Conservation (phyloP, 2,888 invertebrate species). For the Melangyna quadrimaculata region DNA sequence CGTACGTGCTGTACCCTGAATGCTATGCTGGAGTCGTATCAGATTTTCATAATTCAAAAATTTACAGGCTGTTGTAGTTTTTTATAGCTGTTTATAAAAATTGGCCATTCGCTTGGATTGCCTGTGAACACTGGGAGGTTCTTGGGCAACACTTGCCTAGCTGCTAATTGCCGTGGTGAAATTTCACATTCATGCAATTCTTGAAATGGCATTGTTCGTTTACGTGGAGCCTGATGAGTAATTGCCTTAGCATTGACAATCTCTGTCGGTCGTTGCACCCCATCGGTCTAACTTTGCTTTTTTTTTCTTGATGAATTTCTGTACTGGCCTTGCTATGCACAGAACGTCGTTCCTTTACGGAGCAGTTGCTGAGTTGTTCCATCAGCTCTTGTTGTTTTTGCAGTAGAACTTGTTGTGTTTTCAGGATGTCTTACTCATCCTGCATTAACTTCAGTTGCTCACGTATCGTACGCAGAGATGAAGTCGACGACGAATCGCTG, state of each 20-base stretch:
- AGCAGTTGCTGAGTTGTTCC: too few relatives aligned
- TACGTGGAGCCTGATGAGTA: not conserved
- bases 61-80: conserved; percentile 13
- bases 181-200: not conserved
- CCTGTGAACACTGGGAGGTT: too few relatives aligned
- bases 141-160: too few relatives aligned
- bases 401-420: too few relatives aligned
- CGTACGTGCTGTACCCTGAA: conserved; percentile 32
- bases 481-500: too few relatives aligned
- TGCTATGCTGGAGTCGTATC: conserved; percentile 34
- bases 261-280: not conserved
- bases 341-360: too few relatives aligned
- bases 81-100: not conserved
- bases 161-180: too few relatives aligned
- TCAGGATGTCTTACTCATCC: too few relatives aligned
- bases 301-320: too few relatives aligned
- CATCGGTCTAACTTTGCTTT: not conserved
- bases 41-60: conserved; percentile 48
- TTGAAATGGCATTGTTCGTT: not conserved
- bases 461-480: not conserved
- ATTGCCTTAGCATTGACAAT: not conserved
- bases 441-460: not conserved
- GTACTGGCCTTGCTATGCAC: too few relatives aligned
- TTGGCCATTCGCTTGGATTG: not conserved
- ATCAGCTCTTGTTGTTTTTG: too few relatives aligned